Percentiles rank a stretch among this genome's conserved stretches.
These are phyloP conservation scores for Sycophila texana DNA, from an alignment of 2,888 invertebrate species.

Conservation along the genomic window DNA sequence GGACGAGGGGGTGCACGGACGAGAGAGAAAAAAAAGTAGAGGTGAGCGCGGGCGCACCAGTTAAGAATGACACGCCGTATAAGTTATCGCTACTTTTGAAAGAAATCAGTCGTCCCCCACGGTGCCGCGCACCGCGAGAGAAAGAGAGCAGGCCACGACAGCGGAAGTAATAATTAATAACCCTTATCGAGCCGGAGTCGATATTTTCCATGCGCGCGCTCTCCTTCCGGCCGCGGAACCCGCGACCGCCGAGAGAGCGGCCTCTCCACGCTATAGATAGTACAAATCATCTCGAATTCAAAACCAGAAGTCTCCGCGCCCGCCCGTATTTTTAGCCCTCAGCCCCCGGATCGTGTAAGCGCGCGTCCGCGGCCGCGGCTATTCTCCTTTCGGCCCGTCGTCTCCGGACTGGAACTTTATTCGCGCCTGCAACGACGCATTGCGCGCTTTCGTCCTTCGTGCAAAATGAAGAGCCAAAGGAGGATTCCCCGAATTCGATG, in stretches of 20 bases:
- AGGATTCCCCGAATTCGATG: constrained; percentile 45
- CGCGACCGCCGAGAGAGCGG: background rate
- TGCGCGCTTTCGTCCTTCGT: constrained; percentile 32
- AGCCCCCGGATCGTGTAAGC: background rate
- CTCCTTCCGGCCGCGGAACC: constrained; percentile 20
- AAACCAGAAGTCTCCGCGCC: constrained; percentile 51
- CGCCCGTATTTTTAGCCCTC: constrained; percentile 51
- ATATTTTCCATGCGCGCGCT: constrained; percentile 47
- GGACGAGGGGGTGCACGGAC: background rate
- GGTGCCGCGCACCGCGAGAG: constrained; percentile 8
- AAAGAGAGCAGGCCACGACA: constrained; percentile 8
- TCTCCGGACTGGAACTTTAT: constrained; percentile 49
- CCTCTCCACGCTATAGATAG: constrained; percentile 48
- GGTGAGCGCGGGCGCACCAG: constrained; percentile 5
- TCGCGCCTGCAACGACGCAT: constrained; percentile 55
- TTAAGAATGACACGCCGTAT: constrained; percentile 47
- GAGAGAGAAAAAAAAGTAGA: background rate
- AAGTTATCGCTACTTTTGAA: constrained; percentile 55
- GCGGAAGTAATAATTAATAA: constrained; percentile 56
- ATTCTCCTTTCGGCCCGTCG: constrained; percentile 47
- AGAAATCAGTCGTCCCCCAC: constrained; percentile 50
- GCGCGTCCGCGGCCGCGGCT: constrained; percentile 17
- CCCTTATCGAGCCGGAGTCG: constrained; percentile 49
- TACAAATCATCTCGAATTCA: constrained; percentile 56
- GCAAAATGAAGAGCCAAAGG: constrained; percentile 48